Evolutionary conservation across 2,888 invertebrate species (phyloP), one percentile per base, ranked within the genome.

Genomic region (Cryptops parisi): DNA sequence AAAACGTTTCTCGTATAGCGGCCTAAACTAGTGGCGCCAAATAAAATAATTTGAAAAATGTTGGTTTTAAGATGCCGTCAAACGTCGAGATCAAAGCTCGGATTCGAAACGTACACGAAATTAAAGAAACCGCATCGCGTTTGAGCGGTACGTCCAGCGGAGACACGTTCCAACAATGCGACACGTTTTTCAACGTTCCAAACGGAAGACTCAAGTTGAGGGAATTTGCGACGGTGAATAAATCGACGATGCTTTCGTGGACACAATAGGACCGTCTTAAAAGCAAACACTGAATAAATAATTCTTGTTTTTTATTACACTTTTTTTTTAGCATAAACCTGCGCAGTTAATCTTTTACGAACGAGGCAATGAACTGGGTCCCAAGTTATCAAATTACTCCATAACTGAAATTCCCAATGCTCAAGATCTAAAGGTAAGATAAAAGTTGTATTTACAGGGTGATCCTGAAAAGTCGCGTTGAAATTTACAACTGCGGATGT

Each of bases 321-420:
- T n/a, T n/a, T n/a, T n/a, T n/a, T n/a, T n/a, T n/a, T 67, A 80
- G 71, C 75, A 77, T 63, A 70, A 68, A 19, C 62, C 67, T 41
- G 74, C 82, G 1, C 79, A 84, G 59, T 69, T 94, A 33, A 82
- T 94, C 27, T 81, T 77, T 59, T 94, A 94, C 64, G 76, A 82
- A 48, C 74, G 94, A 50, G 78, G 80, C 0, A 81, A 93, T 68
- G 67, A 72, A 12, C 71, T 72, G 5, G 93, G 90, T 0, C 91
- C 94, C 0, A 94, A 91, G 65, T 65, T 85, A 2, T 78, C 79
- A 50, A 72, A 77, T 46, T 94, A 80, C 64, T 77, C 80, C 57
- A 78, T 82, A 62, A 71, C 79, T 19, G 62, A 70, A 15, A 63
- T 69, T 12, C 51, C 59, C 15, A 64, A 71, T 56, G 64, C 73